Percentiles rank a stretch among this genome's conserved stretches.
Evolutionary conservation across 2,888 invertebrate species (phyloP).

Genomic region (Ichneumon xanthorius): DNA sequence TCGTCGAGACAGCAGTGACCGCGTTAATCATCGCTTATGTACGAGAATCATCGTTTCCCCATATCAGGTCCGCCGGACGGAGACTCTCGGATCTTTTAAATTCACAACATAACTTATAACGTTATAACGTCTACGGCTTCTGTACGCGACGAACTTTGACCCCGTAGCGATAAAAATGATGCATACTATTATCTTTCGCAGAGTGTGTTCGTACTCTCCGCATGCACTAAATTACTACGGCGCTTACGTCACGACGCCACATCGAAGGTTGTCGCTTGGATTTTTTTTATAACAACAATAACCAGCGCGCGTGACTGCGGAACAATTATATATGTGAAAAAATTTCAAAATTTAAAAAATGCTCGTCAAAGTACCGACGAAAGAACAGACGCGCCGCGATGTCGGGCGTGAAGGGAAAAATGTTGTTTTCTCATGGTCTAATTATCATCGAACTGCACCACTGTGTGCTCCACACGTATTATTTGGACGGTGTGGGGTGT

Average conservation of each 20-base stretch:
- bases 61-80: conserved; percentile 26
- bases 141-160: conserved; percentile 6
- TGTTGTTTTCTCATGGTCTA: conserved; percentile 58
- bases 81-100: conserved; percentile 28
- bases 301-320: not conserved
- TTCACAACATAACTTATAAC: conserved; percentile 16
- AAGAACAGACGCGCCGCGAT: not conserved
- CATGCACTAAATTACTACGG: conserved; percentile 12
- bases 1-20: conserved; percentile 11
- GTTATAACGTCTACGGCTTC: not conserved
- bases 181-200: conserved; percentile 13
- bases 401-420: conserved; percentile 29
- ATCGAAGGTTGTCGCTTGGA: not conserved
- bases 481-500: conserved; percentile 9
- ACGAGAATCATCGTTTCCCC: conserved; percentile 10
- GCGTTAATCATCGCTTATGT: conserved; percentile 15
- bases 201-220: not conserved
- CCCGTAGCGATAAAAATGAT: not conserved
- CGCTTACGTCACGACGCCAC: conserved; percentile 9
- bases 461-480: not conserved
- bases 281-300: not conserved
- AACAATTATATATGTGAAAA: not conserved
- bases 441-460: too few relatives aligned
- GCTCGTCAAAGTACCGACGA: not conserved
- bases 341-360: not conserved